Evolutionary conservation across 2,888 invertebrate species (phyloP), one percentile per base, ranked within the genome.

Genomic region (Nesidiocoris tenuis): DNA sequence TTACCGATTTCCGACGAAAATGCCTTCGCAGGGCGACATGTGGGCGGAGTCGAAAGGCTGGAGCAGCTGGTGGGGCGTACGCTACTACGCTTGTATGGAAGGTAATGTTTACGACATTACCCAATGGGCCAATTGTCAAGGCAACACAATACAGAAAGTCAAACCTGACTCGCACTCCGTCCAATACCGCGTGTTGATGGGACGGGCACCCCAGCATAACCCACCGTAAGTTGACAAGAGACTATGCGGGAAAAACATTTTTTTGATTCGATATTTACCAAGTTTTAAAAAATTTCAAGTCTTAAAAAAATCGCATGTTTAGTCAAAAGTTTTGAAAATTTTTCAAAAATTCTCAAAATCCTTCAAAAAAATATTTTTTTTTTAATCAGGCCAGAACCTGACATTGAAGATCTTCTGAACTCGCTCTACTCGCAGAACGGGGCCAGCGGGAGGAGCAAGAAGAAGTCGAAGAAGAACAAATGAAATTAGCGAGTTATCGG

Each of bases 61-160:
- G 85, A 96, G 96, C 17, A 96, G 96, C 17, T 95, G 96, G 91
- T 87, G 95, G 85, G 96, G 96, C 17, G 95, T 96, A 91, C 92
- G 94, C 86, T 97, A 96, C 87, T 95, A 93, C 85, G 96, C 97
- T 71, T 94, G 96, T 82, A 96, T 97, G 95, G 96, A 97, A 84
- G 95, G 95, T 75, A 92, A 92, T 78, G 93, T 97, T 25, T 97
- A 95, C 84, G 95, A 97, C 85, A 96, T 98, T 81, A 96, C 96
- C 63, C 95, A 96, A 84, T 97, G 97, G 97, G 97, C 96, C 21
- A 92, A 93, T 80, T 97, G 97, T 84, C 95, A 96, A 87, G 93
- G 91, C 81, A 87, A 88, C 76, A 89, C 89, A 83, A 85, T 91
- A 80, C 89, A 89, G 81, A 95, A 96, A 85, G 87, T 96, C 80